Conservation (phyloP, 2,113 vertebrate genomes). For the Trogon surrucura region DNA sequence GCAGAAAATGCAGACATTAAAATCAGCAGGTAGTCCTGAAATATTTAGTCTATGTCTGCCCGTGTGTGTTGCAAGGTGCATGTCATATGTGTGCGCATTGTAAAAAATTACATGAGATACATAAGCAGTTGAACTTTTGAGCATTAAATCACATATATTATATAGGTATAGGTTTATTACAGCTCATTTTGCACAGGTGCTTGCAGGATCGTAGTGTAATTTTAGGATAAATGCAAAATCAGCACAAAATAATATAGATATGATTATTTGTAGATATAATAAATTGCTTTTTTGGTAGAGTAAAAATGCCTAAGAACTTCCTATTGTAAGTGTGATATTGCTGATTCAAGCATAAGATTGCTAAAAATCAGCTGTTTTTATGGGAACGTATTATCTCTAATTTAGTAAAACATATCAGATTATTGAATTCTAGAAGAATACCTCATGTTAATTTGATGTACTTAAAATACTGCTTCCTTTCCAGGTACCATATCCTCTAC, state of each 20-base stretch:
- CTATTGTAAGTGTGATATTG: not conserved
- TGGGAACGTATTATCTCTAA: not conserved
- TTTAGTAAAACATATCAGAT: not conserved
- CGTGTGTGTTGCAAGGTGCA: not conserved
- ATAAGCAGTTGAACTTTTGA: not conserved
- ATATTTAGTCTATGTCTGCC: not conserved
- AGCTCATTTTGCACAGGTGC: not conserved
- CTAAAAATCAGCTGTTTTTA: not conserved
- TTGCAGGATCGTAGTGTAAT: not conserved
- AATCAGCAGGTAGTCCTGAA: not conserved
- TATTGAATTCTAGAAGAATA: not conserved
- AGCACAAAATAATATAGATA: not conserved
- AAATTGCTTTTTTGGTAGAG: not conserved
- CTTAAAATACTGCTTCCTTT: not conserved
- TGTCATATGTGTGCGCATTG: no score
- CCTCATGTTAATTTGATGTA: not conserved
- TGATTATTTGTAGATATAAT: not conserved
- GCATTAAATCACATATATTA: not conserved
- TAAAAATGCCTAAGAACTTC: not conserved
- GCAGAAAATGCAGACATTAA: not conserved
- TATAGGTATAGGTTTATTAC: not conserved
- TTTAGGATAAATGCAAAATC: not conserved
- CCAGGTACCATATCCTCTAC: not conserved
- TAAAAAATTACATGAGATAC: not conserved
- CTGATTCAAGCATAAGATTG: not conserved